phyloP scores from a whole-genome alignment of 2,888 invertebrate genomes.

The Andrena haemorrhoa region DNA sequence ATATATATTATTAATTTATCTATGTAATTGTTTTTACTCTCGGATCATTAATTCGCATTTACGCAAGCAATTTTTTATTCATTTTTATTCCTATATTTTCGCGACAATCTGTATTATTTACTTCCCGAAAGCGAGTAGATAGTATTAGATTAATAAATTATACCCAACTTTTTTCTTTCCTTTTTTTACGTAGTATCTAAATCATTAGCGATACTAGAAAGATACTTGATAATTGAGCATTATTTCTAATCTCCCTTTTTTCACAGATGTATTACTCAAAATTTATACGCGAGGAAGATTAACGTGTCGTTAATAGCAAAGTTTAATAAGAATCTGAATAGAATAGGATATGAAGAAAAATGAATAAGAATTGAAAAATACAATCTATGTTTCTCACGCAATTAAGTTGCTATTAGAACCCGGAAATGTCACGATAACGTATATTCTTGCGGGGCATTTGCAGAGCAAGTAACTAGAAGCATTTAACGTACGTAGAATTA shows the following conservation, averaged over 20 bases:
- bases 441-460: slow-evolving; percentile 29
- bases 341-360: slow-evolving; percentile 56
- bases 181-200: neutral
- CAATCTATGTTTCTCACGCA: slow-evolving; percentile 74
- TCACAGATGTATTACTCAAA: slow-evolving; percentile 62
- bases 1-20: slow-evolving; percentile 11
- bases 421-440: slow-evolving; percentile 60
- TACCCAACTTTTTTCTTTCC: neutral
- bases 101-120: slow-evolving; percentile 15
- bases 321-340: slow-evolving; percentile 62
- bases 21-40: slow-evolving; percentile 17
- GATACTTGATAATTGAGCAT: slow-evolving; percentile 41
- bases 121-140: neutral
- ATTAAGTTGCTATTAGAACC: slow-evolving; percentile 65
- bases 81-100: slow-evolving; percentile 19
- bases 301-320: slow-evolving; percentile 64
- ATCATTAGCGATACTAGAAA: neutral
- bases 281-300: slow-evolving; percentile 60
- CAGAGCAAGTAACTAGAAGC: slow-evolving; percentile 13
- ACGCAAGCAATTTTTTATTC: slow-evolving; percentile 16
- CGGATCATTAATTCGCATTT: slow-evolving; percentile 5
- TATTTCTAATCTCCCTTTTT: slow-evolving; percentile 69
- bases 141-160: neutral
- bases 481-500: slow-evolving; percentile 5
- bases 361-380: slow-evolving; percentile 70